phyloP scores from a whole-genome alignment of 2,888 invertebrate genomes.

The Willowsia nigromaculata region DNA sequence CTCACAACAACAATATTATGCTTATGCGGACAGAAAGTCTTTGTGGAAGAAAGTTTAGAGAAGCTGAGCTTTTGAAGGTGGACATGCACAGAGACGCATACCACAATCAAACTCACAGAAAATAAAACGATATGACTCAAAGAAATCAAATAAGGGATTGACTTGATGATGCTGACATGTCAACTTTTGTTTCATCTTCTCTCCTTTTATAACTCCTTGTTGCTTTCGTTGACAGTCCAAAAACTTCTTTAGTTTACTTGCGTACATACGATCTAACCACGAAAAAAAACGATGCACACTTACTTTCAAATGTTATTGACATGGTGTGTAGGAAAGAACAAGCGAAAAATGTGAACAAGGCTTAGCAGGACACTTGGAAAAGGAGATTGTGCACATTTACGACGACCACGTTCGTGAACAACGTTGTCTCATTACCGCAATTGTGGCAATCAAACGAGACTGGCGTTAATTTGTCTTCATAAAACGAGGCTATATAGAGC shows the following conservation, averaged over 20 bases:
- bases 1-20: not conserved
- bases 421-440: constrained; percentile 55
- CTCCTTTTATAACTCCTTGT: not conserved
- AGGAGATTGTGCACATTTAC: not conserved
- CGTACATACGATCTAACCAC: not conserved
- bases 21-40: not conserved
- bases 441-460: constrained; percentile 57
- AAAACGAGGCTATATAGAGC: constrained; percentile 14
- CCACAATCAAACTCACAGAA: not conserved
- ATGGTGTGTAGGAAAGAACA: not conserved
- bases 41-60: not conserved
- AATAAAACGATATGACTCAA: not conserved
- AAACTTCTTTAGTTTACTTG: not conserved
- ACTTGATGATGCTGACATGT: constrained; percentile 23
- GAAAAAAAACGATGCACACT: not conserved
- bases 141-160: constrained; percentile 16
- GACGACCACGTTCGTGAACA: constrained; percentile 1
- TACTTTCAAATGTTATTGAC: not conserved
- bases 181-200: constrained; percentile 22
- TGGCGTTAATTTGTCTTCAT: constrained; percentile 60
- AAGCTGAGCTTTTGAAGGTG: not conserved
- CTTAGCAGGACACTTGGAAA: not conserved
- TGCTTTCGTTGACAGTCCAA: not conserved
- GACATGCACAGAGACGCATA: not conserved
- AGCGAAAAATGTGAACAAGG: not conserved